phyloP scores from a whole-genome alignment of 1,140 invertebrate species.

The Daktulosphaira vitifoliae region DNA sequence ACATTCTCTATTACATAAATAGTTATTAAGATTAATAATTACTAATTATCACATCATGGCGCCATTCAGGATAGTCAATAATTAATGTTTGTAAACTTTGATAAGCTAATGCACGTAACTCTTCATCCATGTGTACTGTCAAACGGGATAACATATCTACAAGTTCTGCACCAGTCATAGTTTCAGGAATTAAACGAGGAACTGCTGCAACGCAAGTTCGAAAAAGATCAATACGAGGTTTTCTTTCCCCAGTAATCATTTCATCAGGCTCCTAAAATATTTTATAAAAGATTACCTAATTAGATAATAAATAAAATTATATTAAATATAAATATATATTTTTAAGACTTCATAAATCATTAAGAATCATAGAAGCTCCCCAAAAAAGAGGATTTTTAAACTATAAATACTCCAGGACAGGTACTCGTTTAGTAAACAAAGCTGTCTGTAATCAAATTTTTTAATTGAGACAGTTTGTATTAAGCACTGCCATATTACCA shows the following conservation, averaged over 20 bases:
- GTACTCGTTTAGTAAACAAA: no score
- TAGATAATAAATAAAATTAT: neutral
- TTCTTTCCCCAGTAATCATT: constrained; percentile 93
- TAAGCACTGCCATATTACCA: no score
- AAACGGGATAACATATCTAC: constrained; percentile 85
- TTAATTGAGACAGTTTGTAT: no score
- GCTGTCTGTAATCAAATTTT: no score
- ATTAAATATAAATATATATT: neutral
- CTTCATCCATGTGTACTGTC: constrained; percentile 89
- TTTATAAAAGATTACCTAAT: neutral
- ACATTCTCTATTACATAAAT: no score
- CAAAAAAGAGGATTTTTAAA: no score
- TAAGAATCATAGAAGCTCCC: no score
- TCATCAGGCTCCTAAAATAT: constrained; percentile 69
- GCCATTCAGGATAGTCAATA: constrained; percentile 92
- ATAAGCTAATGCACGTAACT: constrained; percentile 81
- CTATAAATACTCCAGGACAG: no score
- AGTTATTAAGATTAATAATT: no score
- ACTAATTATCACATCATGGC: constrained; percentile 83
- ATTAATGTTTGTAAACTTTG: constrained; percentile 93
- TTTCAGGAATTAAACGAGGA: constrained; percentile 92
- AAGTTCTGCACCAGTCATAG: constrained; percentile 85
- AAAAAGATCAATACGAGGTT: constrained; percentile 95
- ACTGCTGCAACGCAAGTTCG: constrained; percentile 97
- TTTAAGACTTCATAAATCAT: no score